A percentile compares a stretch with the other conserved stretches of the same genome.
phyloP scores from a whole-genome alignment of 2,113 vertebrate genomes.

The Dryoscopus gambensis region DNA sequence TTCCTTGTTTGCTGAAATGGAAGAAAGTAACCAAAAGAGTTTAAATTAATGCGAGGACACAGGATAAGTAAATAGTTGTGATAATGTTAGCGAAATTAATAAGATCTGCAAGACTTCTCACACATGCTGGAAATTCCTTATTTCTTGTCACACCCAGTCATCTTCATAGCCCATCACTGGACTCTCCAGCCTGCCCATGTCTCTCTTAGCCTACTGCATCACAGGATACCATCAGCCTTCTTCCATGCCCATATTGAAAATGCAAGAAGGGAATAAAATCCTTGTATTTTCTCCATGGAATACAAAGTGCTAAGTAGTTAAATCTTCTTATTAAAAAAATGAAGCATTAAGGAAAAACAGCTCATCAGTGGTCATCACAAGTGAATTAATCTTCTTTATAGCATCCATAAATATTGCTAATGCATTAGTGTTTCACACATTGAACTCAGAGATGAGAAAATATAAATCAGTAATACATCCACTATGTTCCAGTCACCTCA shows the following conservation, averaged over 20 bases:
- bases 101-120: neutral
- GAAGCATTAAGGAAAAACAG: neutral
- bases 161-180: neutral
- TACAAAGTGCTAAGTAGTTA: neutral
- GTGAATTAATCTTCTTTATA: constrained; percentile 49
- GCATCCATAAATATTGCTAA: constrained; percentile 26
- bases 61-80: neutral
- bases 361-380: neutral
- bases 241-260: neutral
- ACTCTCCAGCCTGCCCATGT: neutral
- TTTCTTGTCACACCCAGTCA: neutral
- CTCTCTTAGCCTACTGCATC: neutral
- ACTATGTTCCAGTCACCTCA: neutral
- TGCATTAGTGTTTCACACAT: neutral
- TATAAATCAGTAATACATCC: neutral
- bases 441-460: constrained; percentile 22
- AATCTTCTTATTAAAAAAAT: constrained; percentile 31
- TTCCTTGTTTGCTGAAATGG: neutral
- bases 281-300: neutral
- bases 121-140: neutral
- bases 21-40: neutral
- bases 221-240: neutral
- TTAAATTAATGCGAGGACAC: neutral
- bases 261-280: neutral
- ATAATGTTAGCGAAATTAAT: neutral